Conservation (phyloP, 1,140 invertebrate genomes). For the Cyrtorhinus lividipennis region DNA sequence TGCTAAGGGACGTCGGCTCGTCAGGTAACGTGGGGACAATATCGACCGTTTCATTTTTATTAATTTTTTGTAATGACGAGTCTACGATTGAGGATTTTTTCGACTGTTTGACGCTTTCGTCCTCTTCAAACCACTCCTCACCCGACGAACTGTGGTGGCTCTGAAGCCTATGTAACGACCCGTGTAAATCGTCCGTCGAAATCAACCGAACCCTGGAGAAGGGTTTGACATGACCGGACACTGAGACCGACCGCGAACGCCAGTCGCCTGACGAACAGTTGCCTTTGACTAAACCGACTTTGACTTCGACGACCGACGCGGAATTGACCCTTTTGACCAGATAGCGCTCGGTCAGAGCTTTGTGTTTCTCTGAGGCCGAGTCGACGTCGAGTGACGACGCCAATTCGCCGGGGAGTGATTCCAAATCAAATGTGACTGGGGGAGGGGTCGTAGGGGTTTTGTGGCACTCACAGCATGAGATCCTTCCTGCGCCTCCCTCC, state of each 20-base stretch:
- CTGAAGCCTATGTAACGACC: constrained; percentile 25
- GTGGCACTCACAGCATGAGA: constrained; percentile 41
- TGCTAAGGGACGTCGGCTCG: too few species aligned
- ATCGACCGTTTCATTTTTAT: too few species aligned
- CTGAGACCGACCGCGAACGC: constrained; percentile 22
- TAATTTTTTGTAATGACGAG: too few species aligned
- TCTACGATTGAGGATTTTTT: too few species aligned
- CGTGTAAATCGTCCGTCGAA: constrained; percentile 23
- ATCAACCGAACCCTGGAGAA: constrained; percentile 24
- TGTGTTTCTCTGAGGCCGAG: neutral
- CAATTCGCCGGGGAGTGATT: constrained; percentile 6
- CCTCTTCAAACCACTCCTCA: constrained; percentile 32
- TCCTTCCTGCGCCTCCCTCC: constrained; percentile 58
- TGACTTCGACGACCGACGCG: constrained; percentile 24
- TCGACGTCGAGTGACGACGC: neutral
- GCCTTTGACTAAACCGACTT: constrained; percentile 19
- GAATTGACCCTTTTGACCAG: constrained; percentile 25
- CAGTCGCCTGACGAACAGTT: constrained; percentile 21
- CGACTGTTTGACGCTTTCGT: too few species aligned
- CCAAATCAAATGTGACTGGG: constrained; percentile 17
- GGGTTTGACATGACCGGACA: constrained; percentile 15
- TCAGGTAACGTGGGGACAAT: too few species aligned
- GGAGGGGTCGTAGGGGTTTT: constrained; percentile 9
- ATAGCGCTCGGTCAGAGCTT: constrained; percentile 20
- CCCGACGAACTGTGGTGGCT: constrained; percentile 30